phyloP scores from a whole-genome alignment of 2,113 vertebrate species.

The Typhlomys cinereus region DNA sequence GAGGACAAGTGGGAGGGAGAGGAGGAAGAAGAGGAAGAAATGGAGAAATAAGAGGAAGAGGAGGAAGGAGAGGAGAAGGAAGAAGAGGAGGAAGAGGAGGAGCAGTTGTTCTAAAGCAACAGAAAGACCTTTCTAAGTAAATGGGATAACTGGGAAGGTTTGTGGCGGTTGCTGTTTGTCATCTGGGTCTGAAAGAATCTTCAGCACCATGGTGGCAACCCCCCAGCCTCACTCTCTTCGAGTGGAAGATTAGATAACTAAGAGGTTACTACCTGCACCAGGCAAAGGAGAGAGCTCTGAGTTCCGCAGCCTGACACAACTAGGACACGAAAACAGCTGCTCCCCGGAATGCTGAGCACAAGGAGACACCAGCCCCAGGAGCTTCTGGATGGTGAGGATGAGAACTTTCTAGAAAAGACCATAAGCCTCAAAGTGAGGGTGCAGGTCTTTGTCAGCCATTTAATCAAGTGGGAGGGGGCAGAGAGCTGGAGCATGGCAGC shows the following conservation, averaged over 20 bases:
- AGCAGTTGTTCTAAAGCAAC: too few relatives aligned
- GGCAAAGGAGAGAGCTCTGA: not conserved
- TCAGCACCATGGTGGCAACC: too few relatives aligned
- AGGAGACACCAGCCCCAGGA: too few relatives aligned
- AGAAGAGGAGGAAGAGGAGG: not conserved
- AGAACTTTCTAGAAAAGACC: not conserved
- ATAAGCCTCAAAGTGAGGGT: not conserved
- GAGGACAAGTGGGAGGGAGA: too few relatives aligned
- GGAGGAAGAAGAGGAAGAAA: too few relatives aligned
- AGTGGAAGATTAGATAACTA: too few relatives aligned
- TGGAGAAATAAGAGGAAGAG: not conserved
- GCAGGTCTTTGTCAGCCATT: not conserved
- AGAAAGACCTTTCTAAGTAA: too few relatives aligned
- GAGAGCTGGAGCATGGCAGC: not conserved
- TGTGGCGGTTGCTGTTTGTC: too few relatives aligned
- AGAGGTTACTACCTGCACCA: too few relatives aligned
- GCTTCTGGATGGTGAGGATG: not conserved
- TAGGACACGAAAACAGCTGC: not conserved
- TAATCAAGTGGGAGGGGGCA: not conserved
- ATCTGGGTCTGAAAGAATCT: too few relatives aligned
- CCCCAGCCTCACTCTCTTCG: too few relatives aligned
- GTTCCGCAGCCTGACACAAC: not conserved
- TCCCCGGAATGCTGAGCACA: not conserved
- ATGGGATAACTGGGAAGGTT: too few relatives aligned
- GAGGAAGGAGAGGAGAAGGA: not conserved